Base-by-base conservation (phyloP, 1,140 invertebrate species). In the Drosophila pruinosa region DNA sequence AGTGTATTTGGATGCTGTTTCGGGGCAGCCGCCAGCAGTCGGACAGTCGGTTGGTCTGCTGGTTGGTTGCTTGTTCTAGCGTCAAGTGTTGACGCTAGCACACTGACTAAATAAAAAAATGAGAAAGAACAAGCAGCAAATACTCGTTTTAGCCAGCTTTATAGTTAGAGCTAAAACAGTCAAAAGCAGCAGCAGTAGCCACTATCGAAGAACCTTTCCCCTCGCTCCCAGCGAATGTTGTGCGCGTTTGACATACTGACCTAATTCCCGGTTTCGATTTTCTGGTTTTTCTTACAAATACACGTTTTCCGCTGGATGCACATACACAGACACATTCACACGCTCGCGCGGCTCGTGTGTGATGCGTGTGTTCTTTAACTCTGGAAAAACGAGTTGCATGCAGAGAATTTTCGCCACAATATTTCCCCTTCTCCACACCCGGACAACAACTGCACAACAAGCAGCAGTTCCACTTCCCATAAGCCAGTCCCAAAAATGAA, bases 211-310 rank as follows among this genome's bases (percentile, higher is more conserved):
- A 67, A 65, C 64, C 56, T 70, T 64, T 64, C 43, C 52, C 52
- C 50, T 24, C 28, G 2, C 61, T 39, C 21, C 15, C 28, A 21
- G 14, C n/a, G 0, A 19, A 47, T 59, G 67, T 56, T 54, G 47
- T 61, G 63, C 58, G 65, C 50, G 52, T 61, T 70, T 90, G 88
- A 88, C 88, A 90, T 52, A 90, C 64, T 90, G 88, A 90, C 88
- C 88, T 70, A 90, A 90, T 90, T 90, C 82, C 72, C 68, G 74
- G 79, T 83, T 90, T 88, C 81, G 82, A 88, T 90, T 90, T 90
- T 90, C 88, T 88, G 88, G 88, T 90, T 90, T 90, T 90, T 75
- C 75, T 72, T 64, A 86, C 75, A 78, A 86, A 86, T 86, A 86
- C 82, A 86, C 74, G 81, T 86, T 86, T 88, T 86, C 81, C 81